Base-by-base conservation (phyloP, 2,797 vertebrate genomes). In the Petrocephalus sullivani region DNA sequence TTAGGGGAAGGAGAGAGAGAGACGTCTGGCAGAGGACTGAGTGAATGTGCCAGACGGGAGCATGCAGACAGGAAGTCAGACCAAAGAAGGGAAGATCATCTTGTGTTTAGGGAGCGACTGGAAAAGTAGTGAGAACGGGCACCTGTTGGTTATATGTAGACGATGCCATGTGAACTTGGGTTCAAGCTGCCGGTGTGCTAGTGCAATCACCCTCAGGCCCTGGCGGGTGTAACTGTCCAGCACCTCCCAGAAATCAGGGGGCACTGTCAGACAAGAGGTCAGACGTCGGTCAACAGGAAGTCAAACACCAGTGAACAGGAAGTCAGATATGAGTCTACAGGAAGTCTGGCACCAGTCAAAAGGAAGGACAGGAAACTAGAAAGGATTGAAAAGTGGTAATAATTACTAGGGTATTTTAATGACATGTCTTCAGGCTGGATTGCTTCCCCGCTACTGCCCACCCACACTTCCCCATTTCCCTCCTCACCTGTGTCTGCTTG, bases 201-300 rank as follows among this genome's bases (percentile, higher is more conserved):
- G 56, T 0, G 90, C 91, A 3, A 92, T 88, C 60, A 92, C 91
- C 4, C 91, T 83, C 64, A 91, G 88, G 0, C 91, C 91, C 81
- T 85, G 89, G 1, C 33, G 86, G 0, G 91, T 91, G 87, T 91
- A 89, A 53, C 85, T 85, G 19, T 91, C 90, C 87, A 92, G 89
- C 23, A 90, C 87, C 0, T 88, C 87, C 4, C 87, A 89, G 89
- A 91, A 92, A 78, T 90, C 56, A 0, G 51, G 86, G 19, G 91
- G 91, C 58, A 92, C 91, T 92, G 78, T 82, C 49, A 49, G n/a
- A 82, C n/a, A 82, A 19, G 78, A 82, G 49, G 78, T 23, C 78
- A 53, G 16, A 82, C 1, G 8, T 21, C 3, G 49, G 37, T 23
- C 78, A 51, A 82, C n/a, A 51, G 46, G 8, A 53, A 51, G 78